Evolutionary conservation across 2,888 invertebrate species (phyloP), one percentile per base, ranked within the genome.

Genomic region (Lycia hirtaria): DNA sequence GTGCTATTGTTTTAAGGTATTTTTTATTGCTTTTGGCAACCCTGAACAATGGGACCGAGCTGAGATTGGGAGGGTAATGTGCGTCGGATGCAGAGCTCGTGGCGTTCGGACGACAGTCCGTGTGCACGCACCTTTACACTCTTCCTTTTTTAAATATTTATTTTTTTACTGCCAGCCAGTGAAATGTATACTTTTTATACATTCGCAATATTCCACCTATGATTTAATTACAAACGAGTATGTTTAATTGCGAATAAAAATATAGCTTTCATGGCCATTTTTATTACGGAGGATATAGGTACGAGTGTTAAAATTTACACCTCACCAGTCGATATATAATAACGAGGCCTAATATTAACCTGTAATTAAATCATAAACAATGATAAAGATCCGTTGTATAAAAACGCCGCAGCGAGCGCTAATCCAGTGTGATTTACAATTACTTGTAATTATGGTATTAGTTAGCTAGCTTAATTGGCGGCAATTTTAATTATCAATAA

Each of bases 21-120:
- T 90, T 89, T 91, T 92, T 91, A 87, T 89, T 87, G 83, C 85
- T 87, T 85, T 81, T 85, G 80, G 85, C 87, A 85, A 85, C 85
- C 85, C 82, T 68, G 83, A 87, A 92, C 92, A 92, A 92, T 92
- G 89, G 92, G 73, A 72, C 74, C 73, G 80, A 78, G 77, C 78
- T 78, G 75, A 35, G 41, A 57, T 53, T 48, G 52, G 75, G 79
- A 78, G 85, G 87, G 82, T 81, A 81, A 87, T 84, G 78, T 75
- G 73, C 78, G 78, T 75, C 77, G 75, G 80, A 79, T 78, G 76
- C 80, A 48, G 69, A 71, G 79, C 81, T 76, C 69, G 73, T 76
- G 78, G 75, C 77, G 73, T 68, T 77, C 63, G 62, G 75, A 72
- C 73, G 80, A 82, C 80, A 73, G 67, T 51, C 38, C 49, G 43